Percentiles rank a stretch among this genome's conserved stretches.
Conservation (phyloP, 92 coral and sea anemone genomes). For the Palythoa grandis region DNA sequence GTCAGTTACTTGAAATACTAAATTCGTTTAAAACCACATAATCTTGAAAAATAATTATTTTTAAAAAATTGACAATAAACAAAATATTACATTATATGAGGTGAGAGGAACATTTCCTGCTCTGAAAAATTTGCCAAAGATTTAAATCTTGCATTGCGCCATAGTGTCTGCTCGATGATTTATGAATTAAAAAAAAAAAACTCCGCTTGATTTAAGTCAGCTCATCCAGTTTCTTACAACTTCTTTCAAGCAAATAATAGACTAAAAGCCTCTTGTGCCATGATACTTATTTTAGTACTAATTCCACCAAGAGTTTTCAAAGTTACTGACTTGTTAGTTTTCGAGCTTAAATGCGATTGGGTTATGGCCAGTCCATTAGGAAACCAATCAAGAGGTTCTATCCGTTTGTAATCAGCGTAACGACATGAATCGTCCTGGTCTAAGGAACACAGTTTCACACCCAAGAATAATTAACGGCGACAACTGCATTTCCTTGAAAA, state of each 20-base stretch:
- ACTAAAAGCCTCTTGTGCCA: not conserved
- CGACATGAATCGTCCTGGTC: not conserved
- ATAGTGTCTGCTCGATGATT: slow-evolving; percentile 18
- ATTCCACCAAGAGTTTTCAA: not conserved
- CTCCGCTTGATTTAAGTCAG: not conserved
- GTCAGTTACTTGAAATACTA: no score
- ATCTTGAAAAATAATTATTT: no score
- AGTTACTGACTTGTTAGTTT: not conserved
- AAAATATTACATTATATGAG: not conserved
- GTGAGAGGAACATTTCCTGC: not conserved
- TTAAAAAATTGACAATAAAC: no score
- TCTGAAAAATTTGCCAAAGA: not conserved
- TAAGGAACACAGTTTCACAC: no score
- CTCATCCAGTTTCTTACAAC: not conserved
- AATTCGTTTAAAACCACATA: no score
- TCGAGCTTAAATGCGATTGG: not conserved
- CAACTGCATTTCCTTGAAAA: not conserved
- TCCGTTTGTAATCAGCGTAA: slow-evolving; percentile 2
- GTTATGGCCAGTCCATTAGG: not conserved
- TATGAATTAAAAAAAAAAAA: not conserved
- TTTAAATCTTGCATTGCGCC: not conserved
- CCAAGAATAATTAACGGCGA: not conserved
- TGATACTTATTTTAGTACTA: not conserved
- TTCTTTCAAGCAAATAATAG: no score
- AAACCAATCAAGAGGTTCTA: not conserved